Conservation (phyloP, 2,888 invertebrate genomes). For the Syritta pipiens region DNA sequence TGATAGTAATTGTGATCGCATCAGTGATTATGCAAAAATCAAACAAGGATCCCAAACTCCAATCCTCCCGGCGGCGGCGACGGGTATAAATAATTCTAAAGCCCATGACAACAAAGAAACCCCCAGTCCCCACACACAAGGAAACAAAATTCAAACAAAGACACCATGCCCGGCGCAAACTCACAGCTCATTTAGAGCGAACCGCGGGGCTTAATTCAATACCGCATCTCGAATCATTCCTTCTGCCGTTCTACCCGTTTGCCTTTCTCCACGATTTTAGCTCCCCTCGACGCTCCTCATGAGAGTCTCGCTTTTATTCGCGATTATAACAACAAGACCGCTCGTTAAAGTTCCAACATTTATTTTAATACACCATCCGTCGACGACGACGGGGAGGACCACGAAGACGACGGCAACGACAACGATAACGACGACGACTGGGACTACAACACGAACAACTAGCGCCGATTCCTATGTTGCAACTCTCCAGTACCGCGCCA, state of each 20-base stretch:
- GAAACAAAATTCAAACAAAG: slow-evolving; percentile 39
- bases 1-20: slow-evolving; percentile 44
- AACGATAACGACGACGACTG: slow-evolving; percentile 1
- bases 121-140: not conserved
- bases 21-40: slow-evolving; percentile 64
- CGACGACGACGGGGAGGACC: slow-evolving; percentile 8
- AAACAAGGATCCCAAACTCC: slow-evolving; percentile 16
- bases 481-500: slow-evolving; percentile 3
- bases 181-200: slow-evolving; percentile 54
- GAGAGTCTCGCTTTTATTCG: slow-evolving; percentile 40
- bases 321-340: slow-evolving; percentile 65
- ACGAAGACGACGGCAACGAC: not conserved
- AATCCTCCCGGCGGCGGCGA: slow-evolving; percentile 4
- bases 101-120: slow-evolving; percentile 24
- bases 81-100: slow-evolving; percentile 41
- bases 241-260: slow-evolving; percentile 28
- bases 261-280: not conserved
- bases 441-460: slow-evolving; percentile 35
- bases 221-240: slow-evolving; percentile 24
- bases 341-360: slow-evolving; percentile 67
- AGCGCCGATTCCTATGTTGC: slow-evolving; percentile 55
- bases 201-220: slow-evolving; percentile 57
- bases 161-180: slow-evolving; percentile 23
- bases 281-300: slow-evolving; percentile 3
- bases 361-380: slow-evolving; percentile 54